phyloP scores from a whole-genome alignment of 2,113 vertebrate species.

The Ictidomys tridecemlineatus region DNA sequence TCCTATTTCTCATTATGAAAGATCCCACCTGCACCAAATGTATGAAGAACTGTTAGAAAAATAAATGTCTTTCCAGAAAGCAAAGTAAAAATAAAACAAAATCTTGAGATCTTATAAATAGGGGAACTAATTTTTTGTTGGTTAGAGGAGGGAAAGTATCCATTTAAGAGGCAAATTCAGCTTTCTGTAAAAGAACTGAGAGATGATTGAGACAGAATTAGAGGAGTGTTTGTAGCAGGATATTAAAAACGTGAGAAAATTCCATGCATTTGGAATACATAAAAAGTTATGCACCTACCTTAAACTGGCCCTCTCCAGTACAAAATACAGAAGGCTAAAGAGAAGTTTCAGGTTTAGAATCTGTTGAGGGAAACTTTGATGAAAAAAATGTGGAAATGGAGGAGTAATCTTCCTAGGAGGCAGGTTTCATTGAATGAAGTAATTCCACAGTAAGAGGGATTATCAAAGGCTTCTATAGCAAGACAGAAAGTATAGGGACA shows the following conservation, averaged over 20 bases:
- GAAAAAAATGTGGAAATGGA: not conserved
- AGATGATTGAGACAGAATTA: not conserved
- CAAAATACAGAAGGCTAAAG: not conserved
- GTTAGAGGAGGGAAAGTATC: not conserved
- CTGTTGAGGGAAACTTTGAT: not conserved
- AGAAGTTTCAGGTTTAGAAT: not conserved
- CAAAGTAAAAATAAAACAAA: not conserved
- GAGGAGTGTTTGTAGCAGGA: not conserved
- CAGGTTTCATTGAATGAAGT: not conserved
- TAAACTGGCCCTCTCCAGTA: no score
- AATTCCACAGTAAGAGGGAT: not conserved
- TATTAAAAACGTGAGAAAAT: constrained; percentile 28
- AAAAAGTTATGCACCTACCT: not conserved
- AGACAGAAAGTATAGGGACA: not conserved
- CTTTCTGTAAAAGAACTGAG: constrained; percentile 19
- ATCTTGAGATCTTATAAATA: not conserved
- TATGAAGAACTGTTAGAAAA: constrained; percentile 18
- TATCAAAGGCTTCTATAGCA: not conserved
- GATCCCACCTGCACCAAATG: not conserved
- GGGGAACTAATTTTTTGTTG: not conserved
- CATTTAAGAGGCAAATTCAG: constrained; percentile 3
- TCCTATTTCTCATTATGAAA: constrained; percentile 41
- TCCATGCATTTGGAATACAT: not conserved
- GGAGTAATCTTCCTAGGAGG: not conserved
- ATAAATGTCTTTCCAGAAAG: constrained; percentile 35